A percentile compares a stretch with the other conserved stretches of the same genome.
These are phyloP conservation scores for Nymphicus hollandicus DNA, from an alignment of 2,113 vertebrate genomes.

Conservation along the genomic window DNA sequence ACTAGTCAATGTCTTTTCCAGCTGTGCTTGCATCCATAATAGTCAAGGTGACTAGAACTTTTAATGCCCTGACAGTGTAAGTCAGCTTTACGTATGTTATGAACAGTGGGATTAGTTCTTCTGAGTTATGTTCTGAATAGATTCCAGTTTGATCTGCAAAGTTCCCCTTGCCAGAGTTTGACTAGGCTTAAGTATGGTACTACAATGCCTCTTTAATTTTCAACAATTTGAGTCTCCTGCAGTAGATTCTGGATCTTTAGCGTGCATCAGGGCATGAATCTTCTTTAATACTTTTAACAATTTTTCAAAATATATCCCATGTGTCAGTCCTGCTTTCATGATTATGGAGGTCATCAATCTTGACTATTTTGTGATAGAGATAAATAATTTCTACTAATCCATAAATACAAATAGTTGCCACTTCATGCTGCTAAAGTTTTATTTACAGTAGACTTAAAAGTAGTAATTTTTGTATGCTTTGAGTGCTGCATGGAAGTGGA, in stretches of 20 bases:
- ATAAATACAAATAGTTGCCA: background rate
- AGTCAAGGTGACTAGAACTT: background rate
- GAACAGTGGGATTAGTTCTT: background rate
- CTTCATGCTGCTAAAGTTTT: background rate
- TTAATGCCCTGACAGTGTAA: background rate
- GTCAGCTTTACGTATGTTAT: fast-evolving
- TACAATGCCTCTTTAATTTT: background rate
- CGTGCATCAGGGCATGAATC: background rate
- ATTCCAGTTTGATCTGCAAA: background rate
- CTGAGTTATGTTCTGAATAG: background rate
- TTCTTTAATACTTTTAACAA: background rate
- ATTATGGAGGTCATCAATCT: background rate
- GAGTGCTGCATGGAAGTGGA: background rate
- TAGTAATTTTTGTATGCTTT: background rate
- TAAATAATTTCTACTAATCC: background rate
- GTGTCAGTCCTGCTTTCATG: background rate
- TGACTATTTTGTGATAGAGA: background rate
- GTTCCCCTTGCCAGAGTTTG: background rate
- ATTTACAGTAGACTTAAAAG: background rate
- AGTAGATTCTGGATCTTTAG: background rate
- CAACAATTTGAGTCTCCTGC: background rate
- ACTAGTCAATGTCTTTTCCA: background rate
- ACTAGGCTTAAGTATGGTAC: background rate
- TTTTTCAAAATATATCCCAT: background rate
- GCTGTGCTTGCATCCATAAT: background rate